Conservation (phyloP, 1,140 invertebrate species). For the Solenopsis invicta region DNA sequence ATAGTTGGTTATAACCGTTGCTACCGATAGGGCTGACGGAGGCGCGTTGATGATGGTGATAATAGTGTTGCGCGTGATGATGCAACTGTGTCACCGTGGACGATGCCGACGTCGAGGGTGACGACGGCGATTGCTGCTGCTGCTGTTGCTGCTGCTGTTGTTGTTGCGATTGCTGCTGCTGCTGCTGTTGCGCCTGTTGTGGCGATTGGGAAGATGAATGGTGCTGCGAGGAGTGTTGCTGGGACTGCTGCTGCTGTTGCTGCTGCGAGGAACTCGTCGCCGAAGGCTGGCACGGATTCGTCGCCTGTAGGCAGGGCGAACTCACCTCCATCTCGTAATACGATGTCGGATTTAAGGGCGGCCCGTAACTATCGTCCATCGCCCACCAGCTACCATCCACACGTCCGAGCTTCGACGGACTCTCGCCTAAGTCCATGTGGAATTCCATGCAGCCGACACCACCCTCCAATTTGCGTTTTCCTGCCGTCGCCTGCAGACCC, state of each 20-base stretch:
- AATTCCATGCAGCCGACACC: slow-evolving; percentile 86
- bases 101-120: slow-evolving; percentile 63
- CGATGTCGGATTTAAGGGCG: slow-evolving; percentile 77
- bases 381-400: slow-evolving; percentile 86
- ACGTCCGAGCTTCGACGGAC: slow-evolving; percentile 84
- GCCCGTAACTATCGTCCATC: slow-evolving; percentile 84
- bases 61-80: slow-evolving; percentile 74
- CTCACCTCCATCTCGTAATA: slow-evolving; percentile 83
- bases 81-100: slow-evolving; percentile 72
- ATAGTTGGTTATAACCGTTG: slow-evolving; percentile 82
- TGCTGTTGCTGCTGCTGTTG: slow-evolving; percentile 52
- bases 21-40: slow-evolving; percentile 68
- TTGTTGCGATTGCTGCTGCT: slow-evolving; percentile 67
- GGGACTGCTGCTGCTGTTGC: slow-evolving; percentile 71
- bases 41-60: slow-evolving; percentile 80
- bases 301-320: slow-evolving; percentile 78
- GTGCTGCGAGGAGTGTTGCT: slow-evolving; percentile 59
- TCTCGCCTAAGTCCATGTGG: slow-evolving; percentile 86
- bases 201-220: slow-evolving; percentile 47
- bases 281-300: slow-evolving; percentile 75
- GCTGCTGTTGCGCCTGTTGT: slow-evolving; percentile 61
- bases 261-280: slow-evolving; percentile 65
- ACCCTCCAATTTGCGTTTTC: slow-evolving; percentile 90
- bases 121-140: slow-evolving; percentile 69
- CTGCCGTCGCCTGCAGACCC: slow-evolving; percentile 92